Evolutionary conservation across 2,797 vertebrate species (phyloP), one percentile per base, ranked within the genome.

Genomic region (Leptodactylus fallax): DNA sequence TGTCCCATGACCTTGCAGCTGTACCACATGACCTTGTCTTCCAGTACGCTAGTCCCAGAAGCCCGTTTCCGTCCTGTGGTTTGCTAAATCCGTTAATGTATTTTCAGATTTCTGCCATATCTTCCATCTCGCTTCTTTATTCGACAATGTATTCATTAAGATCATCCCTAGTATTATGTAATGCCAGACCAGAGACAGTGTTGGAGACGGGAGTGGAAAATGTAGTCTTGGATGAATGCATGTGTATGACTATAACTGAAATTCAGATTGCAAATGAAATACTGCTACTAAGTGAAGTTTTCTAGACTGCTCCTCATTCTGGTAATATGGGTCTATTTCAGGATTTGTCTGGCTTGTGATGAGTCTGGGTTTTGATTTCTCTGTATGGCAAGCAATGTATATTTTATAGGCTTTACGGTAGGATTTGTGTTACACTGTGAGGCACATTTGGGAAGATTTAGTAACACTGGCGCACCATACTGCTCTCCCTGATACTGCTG

Each of bases 61-160:
- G 53, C 16, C 21, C 9, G 23, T 14, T 71, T 72, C 60, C 72
- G 14, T 87, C 72, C 10, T 85, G 79, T 74, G 79, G 83, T 79
- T 88, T 82, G 55, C 61, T 47, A 82, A 86, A 82, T 89, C 71
- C 69, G 45, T 81, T 81, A 89, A 82, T 83, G 60, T 71, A 87
- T 83, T 87, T 77, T 81, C 49, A 87, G 12, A 78, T 45, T 55
- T 77, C 58, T 86, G 61, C 61, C 79, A 86, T 86, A 49, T 82
- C 49, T 82, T 89, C 83, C 27, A 82, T 81, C 86, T 77, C 58
- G 47, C 63, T n/a, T 14, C 76, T 65, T 81, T 77, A 56, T 63
- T 77, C 23, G 11, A 36, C 71, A 65, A 45, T 83, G 80, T 87
- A 51, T 72, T 81, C 25, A 63, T 74, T 61, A 81, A 87, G 67